Evolutionary conservation across 2,797 vertebrate species (phyloP), one percentile per base, ranked within the genome.

Genomic region (Enteromius argenteus): DNA sequence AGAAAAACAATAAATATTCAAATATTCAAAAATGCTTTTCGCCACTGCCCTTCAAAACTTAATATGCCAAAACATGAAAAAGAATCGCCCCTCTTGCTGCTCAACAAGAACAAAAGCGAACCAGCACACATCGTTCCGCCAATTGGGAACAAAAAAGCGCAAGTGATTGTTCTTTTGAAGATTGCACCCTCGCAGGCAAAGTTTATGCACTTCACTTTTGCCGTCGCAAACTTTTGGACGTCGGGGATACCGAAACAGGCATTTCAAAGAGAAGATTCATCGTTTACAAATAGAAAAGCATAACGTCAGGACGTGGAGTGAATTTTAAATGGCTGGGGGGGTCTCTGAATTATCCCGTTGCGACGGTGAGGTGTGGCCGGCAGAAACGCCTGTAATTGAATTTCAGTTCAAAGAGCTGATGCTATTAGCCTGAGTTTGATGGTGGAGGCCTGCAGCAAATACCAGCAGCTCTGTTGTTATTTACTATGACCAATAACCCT

Each of bases 341-440:
- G 66, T 67, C 76, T 74, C 46, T 69, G 74, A 73, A 78, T 42
- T 84, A 71, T 56, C 19, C 67, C 39, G 68, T 78, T 75, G 83
- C 83, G 79, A 86, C 60, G 60, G 68, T 76, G 62, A 85, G 74
- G 85, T 85, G 87, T 86, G 85, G 84, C 87, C 64, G 68, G 56
- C 51, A 87, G 73, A 80, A 87, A 81, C 53, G 69, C 62, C 66
- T 84, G 77, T 87, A 88, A 90, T 87, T 90, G 84, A 87, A 88
- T 88, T 88, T 80, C 72, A 87, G 87, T 90, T 90, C 89, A 89
- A 90, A 90, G 88, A 85, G 87, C 32, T 51, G 81, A 86, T 81
- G 87, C 74, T 86, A 84, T 89, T 85, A 83, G 86, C 79, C 80
- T 13, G 72, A 60, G 76, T 81, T 81, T 81, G 84, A 81, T 72